Evolutionary conservation across 2,113 vertebrate genomes (phyloP), one percentile per base, ranked within the genome.

Genomic region (Syrrhaptes paradoxus): DNA sequence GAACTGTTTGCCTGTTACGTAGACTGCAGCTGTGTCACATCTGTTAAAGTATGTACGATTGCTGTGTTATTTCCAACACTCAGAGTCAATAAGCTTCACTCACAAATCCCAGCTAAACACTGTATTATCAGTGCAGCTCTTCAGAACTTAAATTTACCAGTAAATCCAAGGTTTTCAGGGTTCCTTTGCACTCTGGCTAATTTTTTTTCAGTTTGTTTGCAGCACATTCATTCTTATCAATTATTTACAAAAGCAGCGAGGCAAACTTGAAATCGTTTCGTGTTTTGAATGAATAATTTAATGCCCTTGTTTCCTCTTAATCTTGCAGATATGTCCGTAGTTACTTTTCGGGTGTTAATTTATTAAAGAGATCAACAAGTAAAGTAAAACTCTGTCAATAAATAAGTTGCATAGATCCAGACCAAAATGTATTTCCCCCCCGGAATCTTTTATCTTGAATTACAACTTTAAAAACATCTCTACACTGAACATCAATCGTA

Each of bases 281-380:
- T 51, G 48, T 88, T 62, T 74, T 57, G 38, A 74, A 93, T 93
- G 43, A 96, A 92, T 95, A 86, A 93, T 90, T 92, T 34, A 94
- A 78, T 82, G 57, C 20, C 6, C 57, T 67, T 85, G 41, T 87
- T 94, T 81, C 24, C 48, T 86, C 90, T 96, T 88, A 51, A 70
- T 95, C 55, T 83, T 55, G 28, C 34, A 9, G 36, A 77, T 86
- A 22, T 15, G 32, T 74, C 59, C 12, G 2, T 6, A 76, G 46
- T 84, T 7, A 11, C 38, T 84, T 67, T 62, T 43, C 48, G 36
- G 18, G 17, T 86, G 59, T 80, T 95, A 74, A 75, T 46, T 83
- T 90, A n/a, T 24, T 51, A 79, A 92, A 61, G 74, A 85, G 87
- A 93, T 79, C 51, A 77, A 80, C 75, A 77, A 54, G 9, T 66